A percentile compares a stretch with the other conserved stretches of the same genome.
phyloP scores from a whole-genome alignment of 2,797 vertebrate species.

The Scolopax rusticola region DNA sequence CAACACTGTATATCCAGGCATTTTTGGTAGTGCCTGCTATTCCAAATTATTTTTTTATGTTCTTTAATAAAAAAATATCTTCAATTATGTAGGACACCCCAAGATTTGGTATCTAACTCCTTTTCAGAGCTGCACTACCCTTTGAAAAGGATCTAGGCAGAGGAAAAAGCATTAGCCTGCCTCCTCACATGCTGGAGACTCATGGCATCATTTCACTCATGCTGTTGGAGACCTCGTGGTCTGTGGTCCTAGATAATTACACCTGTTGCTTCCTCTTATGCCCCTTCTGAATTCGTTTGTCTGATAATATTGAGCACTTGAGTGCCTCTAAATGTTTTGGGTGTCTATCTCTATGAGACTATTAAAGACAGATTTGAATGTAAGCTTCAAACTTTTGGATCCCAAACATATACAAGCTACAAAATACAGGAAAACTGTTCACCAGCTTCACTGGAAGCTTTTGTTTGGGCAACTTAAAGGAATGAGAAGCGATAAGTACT shows the following conservation, averaged over 20 bases:
- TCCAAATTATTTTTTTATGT: neutral
- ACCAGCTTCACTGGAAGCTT: slow-evolving; percentile 6
- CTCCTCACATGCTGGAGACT: neutral
- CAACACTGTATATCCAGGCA: neutral
- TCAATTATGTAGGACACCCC: rapidly evolving
- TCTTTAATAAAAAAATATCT: neutral
- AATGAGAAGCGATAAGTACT: neutral
- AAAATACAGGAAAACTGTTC: neutral
- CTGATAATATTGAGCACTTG: neutral
- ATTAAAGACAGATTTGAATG: neutral
- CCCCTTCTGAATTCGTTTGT: neutral
- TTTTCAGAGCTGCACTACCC: neutral
- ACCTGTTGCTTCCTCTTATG: neutral
- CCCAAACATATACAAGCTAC: neutral
- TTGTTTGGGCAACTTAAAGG: neutral
- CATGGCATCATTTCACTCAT: neutral
- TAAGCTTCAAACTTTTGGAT: neutral
- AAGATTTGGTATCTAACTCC: neutral
- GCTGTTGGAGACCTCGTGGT: neutral
- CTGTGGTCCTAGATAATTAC: neutral
- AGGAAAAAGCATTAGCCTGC: neutral
- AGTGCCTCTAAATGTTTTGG: neutral
- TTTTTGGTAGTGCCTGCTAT: neutral
- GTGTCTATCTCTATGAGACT: neutral
- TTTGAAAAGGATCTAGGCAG: neutral